Evolutionary conservation across 2,113 vertebrate species (phyloP), one percentile per base, ranked within the genome.

Genomic region (Osmerus eperlanus): DNA sequence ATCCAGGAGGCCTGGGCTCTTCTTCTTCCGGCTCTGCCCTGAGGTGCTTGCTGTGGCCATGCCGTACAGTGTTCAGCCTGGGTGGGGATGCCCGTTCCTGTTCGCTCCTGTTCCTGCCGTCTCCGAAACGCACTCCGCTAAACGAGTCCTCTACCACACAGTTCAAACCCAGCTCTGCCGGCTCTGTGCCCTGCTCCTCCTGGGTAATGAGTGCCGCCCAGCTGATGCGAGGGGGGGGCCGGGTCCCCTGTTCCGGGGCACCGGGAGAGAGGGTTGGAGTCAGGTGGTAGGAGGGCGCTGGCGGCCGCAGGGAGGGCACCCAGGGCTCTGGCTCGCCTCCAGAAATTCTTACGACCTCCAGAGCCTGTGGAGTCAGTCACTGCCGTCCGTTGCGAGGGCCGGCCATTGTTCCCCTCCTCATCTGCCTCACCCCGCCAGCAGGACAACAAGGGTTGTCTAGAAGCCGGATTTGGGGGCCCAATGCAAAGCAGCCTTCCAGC

Each of bases 361-460:
- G 94, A 89, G 92, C 86, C 87, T 93, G 91, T 94, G 95, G 95
- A 90, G 94, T 95, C 96, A 95, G 97, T 96, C 97, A 92, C 95
- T 93, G 91, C 95, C 85, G 94, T 91, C 91, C 90, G 93, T 94
- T 87, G 90, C 83, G 90, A 88, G 90, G 94, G 89, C 87, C 75
- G 77, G 84, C 92, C 93, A 97, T 98, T 99, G 97, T 98, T 94
- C 93, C 84, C 87, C 86, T 83, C 90, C 89, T 90, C 95, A 95
- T 96, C 94, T 95, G 95, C 93, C 91, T 92, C 91, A 75, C 73
- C 82, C 75, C 59, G 86, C 91, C 91, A 82, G 90, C 14, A 62
- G 75, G 63, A 96, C 94, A 98, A 98, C 94, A 95, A 95, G 91
- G 89, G 89, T 90, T 85, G 92, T 93, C 92, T 91, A 90, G 95